A percentile compares a stretch with the other conserved stretches of the same genome.
Conservation (phyloP, 2,113 vertebrate genomes). For the Phaethornis superciliosus region DNA sequence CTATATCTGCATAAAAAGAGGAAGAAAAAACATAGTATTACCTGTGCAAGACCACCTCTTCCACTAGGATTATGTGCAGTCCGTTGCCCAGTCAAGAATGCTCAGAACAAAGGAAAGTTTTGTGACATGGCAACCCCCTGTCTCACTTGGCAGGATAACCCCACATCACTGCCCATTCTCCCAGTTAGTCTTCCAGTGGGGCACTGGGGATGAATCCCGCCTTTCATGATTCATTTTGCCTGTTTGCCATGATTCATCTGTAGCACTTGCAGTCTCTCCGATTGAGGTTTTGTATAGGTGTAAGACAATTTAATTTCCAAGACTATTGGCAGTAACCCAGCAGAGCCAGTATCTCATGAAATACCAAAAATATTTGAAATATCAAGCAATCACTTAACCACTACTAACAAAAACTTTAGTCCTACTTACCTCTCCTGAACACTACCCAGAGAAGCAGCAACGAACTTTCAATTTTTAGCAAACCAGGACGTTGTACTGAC, state of each 20-base stretch:
- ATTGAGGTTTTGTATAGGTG: background rate
- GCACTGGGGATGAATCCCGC: background rate
- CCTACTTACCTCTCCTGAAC: background rate
- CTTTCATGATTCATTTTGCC: background rate
- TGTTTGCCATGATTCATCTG: background rate
- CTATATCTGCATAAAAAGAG: background rate
- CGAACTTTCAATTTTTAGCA: background rate
- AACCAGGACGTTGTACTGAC: background rate
- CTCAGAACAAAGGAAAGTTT: background rate
- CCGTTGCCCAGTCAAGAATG: accelerated
- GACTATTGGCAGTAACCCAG: background rate
- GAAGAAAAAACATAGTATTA: background rate
- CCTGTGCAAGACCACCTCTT: background rate
- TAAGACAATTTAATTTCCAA: background rate
- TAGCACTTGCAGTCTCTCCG: background rate
- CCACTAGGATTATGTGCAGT: background rate
- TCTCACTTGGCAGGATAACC: accelerated
- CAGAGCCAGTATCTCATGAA: background rate
- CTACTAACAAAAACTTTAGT: background rate
- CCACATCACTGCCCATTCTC: background rate
- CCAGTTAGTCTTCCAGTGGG: background rate
- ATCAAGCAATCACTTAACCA: background rate
- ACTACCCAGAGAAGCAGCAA: background rate
- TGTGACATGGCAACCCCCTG: accelerated
- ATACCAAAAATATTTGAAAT: background rate